Conservation (phyloP, 1,140 invertebrate species). For the Cyphomyrmex costatus region DNA sequence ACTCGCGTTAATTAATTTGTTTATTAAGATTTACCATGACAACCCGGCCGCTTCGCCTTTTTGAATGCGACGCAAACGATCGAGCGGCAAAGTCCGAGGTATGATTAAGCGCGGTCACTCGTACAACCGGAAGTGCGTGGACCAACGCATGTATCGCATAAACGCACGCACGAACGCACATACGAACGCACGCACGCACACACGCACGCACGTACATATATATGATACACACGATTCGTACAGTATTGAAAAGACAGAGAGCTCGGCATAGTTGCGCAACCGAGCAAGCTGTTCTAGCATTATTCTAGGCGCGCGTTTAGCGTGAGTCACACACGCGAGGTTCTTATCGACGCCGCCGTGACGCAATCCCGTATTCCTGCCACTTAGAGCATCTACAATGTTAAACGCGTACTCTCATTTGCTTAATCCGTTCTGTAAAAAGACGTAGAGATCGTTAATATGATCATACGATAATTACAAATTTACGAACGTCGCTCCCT, state of each 20-base stretch:
- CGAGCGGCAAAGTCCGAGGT: background rate
- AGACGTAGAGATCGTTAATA: background rate
- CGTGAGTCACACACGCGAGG: conserved; percentile 54
- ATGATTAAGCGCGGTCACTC: conserved; percentile 27
- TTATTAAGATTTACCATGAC: conserved; percentile 48
- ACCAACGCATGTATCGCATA: background rate
- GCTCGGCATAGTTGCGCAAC: conserved; percentile 33
- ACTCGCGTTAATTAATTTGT: conserved; percentile 29
- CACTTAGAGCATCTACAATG: background rate
- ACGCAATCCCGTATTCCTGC: background rate
- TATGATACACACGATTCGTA: background rate
- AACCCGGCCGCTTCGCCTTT: conserved; percentile 4
- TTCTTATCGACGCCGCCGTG: conserved; percentile 32
- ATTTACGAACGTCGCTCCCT: background rate
- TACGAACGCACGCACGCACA: background rate
- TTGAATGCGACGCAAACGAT: background rate
- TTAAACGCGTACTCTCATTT: background rate
- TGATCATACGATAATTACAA: background rate
- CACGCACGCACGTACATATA: background rate
- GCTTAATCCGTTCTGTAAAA: background rate
- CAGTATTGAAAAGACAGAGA: conserved; percentile 1
- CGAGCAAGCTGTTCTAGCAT: conserved; percentile 33
- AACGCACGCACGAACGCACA: background rate
- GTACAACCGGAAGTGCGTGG: conserved; percentile 40
- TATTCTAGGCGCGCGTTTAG: conserved; percentile 33